Base-by-base conservation (phyloP, 1,140 invertebrate species). In the Drosophila virilis region DNA sequence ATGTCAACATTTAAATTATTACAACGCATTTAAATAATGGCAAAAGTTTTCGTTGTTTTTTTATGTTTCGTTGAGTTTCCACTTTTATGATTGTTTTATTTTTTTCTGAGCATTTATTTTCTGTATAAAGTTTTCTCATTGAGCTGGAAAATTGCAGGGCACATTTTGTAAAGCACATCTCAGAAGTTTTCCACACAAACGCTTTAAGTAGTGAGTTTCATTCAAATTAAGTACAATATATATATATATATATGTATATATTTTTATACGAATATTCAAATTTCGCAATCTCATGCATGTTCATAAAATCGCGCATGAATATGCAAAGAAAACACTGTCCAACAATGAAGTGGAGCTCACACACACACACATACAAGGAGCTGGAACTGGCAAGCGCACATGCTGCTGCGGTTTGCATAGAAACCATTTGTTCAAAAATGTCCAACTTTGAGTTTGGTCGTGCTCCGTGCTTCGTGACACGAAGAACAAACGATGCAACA, bases 1-100 rank as follows among this genome's bases (percentile, higher is more conserved):
- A 86, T 86, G 82, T 86, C 82, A 86, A 77, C 82, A 82, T 74
- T 86, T 81, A 80, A 86, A 70, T 82, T 86, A 86, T 86, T 75
- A 76, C 75, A 74, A 65, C 64, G 65, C 72, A 88, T 86, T 86
- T 88, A 73, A 86, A 82, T 82, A 86, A 85, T 72, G 75, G 58
- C 54, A 38, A 75, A 85, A 85, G 75, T 85, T 85, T 62, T 57
- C 35, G 3, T 17, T 32, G 8, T n/a, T 12, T 40, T 32, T 15
- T 4, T 32, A 28, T 28, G 22, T 28, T 28, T 28, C 3, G 22
- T 28, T 28, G 22, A 28, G 8, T 3, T 8, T 12, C 33, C 2
- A 22, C 15, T 50, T 37, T 37, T 64, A 57, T 75, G 58, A 61
- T 33, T 54, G 71, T 80, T 85, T 59, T 61, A 15, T 28, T 32